These are phyloP conservation scores for Anolis carolinensis DNA, from an alignment of 2,113 vertebrate species.

Conservation along the genomic window DNA sequence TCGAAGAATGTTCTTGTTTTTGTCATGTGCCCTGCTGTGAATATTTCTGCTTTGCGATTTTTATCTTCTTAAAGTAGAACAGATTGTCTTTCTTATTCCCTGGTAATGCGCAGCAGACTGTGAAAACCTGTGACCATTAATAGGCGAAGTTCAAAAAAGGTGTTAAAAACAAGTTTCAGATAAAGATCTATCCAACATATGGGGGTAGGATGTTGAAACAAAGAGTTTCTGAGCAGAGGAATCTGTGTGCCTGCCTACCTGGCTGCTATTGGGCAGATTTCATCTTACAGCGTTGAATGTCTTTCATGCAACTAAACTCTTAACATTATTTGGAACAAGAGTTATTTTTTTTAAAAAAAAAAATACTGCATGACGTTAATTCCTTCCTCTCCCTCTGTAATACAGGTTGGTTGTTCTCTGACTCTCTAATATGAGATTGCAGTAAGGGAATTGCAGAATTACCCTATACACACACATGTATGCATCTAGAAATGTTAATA, in stretches of 20 bases:
- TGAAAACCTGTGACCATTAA: not conserved
- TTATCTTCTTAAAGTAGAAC: not conserved
- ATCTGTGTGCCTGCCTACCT: not conserved
- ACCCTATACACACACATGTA: too few relatives aligned
- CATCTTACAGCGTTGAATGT: constrained; percentile 30
- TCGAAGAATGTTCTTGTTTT: not conserved
- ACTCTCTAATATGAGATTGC: not conserved
- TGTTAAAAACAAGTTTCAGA: not conserved
- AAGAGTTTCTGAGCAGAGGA: constrained; percentile 3
- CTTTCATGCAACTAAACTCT: not conserved
- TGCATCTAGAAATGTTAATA: too few relatives aligned
- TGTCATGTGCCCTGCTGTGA: not conserved
- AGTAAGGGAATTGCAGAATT: not conserved
- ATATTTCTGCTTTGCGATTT: not conserved
- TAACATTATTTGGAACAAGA: not conserved
- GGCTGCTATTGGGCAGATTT: not conserved
- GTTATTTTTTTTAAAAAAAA: not conserved
- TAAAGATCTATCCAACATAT: not conserved
- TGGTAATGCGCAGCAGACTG: not conserved
- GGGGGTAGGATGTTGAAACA: not conserved
- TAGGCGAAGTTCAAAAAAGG: not conserved
- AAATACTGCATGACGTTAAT: not conserved
- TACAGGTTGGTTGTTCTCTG: not conserved
- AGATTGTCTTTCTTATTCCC: not conserved
- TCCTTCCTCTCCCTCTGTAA: not conserved